A percentile compares a stretch with the other conserved stretches of the same genome.
These are phyloP conservation scores for Desmophyllum pertusum DNA, from an alignment of 92 coral and sea anemone genomes.

Conservation along the genomic window DNA sequence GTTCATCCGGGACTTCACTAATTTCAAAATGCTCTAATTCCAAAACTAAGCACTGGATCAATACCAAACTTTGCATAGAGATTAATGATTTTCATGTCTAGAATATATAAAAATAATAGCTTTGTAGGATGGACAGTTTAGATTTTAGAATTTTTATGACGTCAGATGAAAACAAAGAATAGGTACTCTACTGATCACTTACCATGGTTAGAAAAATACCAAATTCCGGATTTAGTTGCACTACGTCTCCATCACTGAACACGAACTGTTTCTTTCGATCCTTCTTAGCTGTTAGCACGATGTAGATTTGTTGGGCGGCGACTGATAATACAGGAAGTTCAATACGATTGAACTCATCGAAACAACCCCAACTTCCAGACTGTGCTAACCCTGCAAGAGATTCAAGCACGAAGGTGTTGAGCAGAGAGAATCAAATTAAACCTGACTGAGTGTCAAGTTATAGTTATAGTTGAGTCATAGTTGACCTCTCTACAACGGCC, in stretches of 20 bases:
- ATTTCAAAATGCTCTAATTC: no score
- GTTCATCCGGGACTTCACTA: no score
- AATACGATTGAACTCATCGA: slow-evolving; percentile 91
- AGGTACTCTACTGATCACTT: slow-evolving; percentile 7
- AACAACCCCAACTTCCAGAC: slow-evolving; percentile 95
- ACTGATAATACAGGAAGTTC: slow-evolving; percentile 93
- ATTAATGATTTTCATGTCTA: no score
- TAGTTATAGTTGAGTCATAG: no score
- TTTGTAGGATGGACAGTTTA: no score
- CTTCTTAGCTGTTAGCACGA: slow-evolving; percentile 88
- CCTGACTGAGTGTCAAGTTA: no score
- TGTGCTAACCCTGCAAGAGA: slow-evolving; percentile 78
- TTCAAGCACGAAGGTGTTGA: neutral
- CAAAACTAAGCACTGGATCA: no score
- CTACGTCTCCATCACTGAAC: slow-evolving; percentile 89
- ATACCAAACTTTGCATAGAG: no score
- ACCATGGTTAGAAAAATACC: slow-evolving; percentile 92
- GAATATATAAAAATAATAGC: no score
- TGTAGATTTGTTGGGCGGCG: slow-evolving; percentile 93
- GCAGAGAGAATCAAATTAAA: neutral
- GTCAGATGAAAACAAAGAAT: no score
- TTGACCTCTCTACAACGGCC: no score
- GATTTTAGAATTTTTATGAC: no score
- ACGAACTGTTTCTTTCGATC: slow-evolving; percentile 88
- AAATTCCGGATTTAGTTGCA: slow-evolving; percentile 87